Percentiles rank a stretch among this genome's conserved stretches.
phyloP scores from a whole-genome alignment of 2,113 vertebrate genomes.

The Nanger granti region DNA sequence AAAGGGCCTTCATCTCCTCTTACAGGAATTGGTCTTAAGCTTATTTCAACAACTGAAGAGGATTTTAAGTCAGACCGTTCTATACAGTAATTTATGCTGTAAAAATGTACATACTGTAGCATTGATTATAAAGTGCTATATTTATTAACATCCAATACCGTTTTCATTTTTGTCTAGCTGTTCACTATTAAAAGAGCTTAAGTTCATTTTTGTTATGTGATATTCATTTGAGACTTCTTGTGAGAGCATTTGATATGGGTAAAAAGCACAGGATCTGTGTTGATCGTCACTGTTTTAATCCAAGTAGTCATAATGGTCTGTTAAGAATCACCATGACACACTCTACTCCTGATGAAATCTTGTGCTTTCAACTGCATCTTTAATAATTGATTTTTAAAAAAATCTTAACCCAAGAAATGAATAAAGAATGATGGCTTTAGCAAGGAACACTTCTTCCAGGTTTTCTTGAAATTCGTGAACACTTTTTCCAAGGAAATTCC shows the following conservation, averaged over 20 bases:
- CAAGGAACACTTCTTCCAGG: constrained; percentile 43
- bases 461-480: constrained; percentile 42
- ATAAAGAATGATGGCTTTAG: constrained; percentile 52
- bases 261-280: constrained; percentile 36
- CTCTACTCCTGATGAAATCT: constrained; percentile 34
- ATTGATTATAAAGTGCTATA: constrained; percentile 59
- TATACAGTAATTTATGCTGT: constrained; percentile 73
- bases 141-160: constrained; percentile 59
- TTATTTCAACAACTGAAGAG: constrained; percentile 50
- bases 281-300: constrained; percentile 47
- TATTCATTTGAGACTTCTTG: constrained; percentile 41
- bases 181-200: constrained; percentile 53
- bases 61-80: constrained; percentile 55
- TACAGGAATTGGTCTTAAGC: constrained; percentile 24
- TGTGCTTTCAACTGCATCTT: constrained; percentile 51
- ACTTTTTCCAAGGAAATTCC: constrained; percentile 26
- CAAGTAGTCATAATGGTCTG: constrained; percentile 48
- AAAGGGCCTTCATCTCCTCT: constrained; percentile 30
- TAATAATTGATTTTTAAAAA: neutral
- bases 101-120: constrained; percentile 67
- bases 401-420: constrained; percentile 14
- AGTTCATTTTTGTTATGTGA: constrained; percentile 55
- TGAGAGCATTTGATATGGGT: constrained; percentile 53
- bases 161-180: constrained; percentile 29
- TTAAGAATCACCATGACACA: constrained; percentile 48